Conservation (phyloP, 2,888 invertebrate genomes). For the Scrobipalpa costella region DNA sequence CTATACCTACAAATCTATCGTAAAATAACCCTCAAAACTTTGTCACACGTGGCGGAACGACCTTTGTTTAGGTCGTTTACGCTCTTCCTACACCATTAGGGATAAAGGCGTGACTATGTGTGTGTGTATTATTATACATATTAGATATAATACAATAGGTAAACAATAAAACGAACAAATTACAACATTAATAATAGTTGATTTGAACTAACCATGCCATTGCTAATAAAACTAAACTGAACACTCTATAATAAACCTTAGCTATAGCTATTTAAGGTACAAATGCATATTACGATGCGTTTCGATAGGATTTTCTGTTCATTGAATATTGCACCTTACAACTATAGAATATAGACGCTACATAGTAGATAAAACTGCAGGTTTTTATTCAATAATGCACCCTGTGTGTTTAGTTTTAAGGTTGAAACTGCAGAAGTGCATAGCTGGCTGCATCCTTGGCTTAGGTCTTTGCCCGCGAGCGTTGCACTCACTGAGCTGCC, state of each 20-base stretch:
- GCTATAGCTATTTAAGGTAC: neutral
- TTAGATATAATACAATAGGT: no score
- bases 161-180: neutral
- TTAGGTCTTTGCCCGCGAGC: slow-evolving; percentile 56
- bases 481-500: slow-evolving; percentile 41
- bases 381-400: neutral
- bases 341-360: slow-evolving; percentile 3
- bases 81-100: no score
- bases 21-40: no score
- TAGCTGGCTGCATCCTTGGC: slow-evolving; percentile 51
- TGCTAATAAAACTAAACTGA: neutral
- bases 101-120: no score
- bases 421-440: neutral
- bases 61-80: no score
- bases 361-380: no score
- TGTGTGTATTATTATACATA: no score
- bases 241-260: neutral
- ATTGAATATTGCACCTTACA: neutral
- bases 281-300: no score
- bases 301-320: slow-evolving; percentile 6
- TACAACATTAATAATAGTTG: slow-evolving; percentile 3
- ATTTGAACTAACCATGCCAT: slow-evolving; percentile 11
- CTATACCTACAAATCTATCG: no score
- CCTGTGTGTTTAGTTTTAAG: neutral
- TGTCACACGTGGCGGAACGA: no score